Conservation (phyloP, 2,888 invertebrate species). For the Eupithecia abbreviata region DNA sequence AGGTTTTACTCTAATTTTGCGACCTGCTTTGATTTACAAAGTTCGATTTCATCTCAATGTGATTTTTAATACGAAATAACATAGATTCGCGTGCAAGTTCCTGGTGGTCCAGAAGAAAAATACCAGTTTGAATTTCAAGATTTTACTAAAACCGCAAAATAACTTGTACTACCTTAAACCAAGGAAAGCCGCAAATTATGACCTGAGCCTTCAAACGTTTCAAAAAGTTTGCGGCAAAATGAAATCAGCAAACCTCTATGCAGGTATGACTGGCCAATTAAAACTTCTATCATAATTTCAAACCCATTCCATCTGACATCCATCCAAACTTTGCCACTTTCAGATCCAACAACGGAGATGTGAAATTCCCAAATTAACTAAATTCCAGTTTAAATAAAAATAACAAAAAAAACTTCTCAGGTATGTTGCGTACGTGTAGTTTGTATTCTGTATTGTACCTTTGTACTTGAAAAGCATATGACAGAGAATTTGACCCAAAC, state of each 20-base stretch:
- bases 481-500: slow-evolving; percentile 50
- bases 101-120: neutral
- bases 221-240: slow-evolving; percentile 11
- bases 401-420: slow-evolving; percentile 38
- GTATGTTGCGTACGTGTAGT: slow-evolving; percentile 37
- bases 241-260: slow-evolving; percentile 24
- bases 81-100: neutral
- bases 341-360: slow-evolving; percentile 43
- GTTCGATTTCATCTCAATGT: neutral
- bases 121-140: neutral
- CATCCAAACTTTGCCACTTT: slow-evolving; percentile 19
- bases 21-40: neutral
- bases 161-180: no score
- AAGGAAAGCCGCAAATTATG: neutral
- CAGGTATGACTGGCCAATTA: slow-evolving; percentile 40
- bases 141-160: neutral
- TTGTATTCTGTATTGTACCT: neutral
- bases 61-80: neutral
- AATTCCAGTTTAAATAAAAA: slow-evolving; percentile 51
- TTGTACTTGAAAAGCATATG: neutral
- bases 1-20: neutral
- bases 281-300: slow-evolving; percentile 46
- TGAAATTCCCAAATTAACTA: slow-evolving; percentile 44
- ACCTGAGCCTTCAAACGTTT: neutral
- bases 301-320: slow-evolving; percentile 52